A percentile compares a stretch with the other conserved stretches of the same genome.
Evolutionary conservation across 92 coral and sea anemone species (phyloP).

Genomic region (Umimayanthus chanpuru): DNA sequence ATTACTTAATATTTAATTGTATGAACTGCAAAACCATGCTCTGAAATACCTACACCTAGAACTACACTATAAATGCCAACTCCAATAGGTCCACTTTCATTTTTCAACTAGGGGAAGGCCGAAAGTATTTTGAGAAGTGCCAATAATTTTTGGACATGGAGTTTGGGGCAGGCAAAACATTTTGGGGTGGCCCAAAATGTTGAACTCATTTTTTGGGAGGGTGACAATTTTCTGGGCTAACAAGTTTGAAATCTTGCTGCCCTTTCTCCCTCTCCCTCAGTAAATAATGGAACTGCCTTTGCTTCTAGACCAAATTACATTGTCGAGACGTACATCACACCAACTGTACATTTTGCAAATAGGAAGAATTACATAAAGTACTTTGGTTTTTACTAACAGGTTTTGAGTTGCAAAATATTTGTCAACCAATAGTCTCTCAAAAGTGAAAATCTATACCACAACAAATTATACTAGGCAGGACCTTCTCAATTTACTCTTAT

Average conservation of each 20-base stretch:
- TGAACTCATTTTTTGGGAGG: not conserved
- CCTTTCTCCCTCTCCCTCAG: constrained; percentile 20
- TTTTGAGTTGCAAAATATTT: too few relatives aligned
- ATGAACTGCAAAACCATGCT: not conserved
- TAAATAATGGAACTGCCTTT: not conserved
- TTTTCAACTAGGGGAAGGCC: too few relatives aligned
- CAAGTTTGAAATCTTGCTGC: constrained; percentile 12
- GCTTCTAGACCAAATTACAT: not conserved
- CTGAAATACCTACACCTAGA: not conserved
- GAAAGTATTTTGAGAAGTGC: too few relatives aligned
- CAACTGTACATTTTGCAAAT: too few relatives aligned
- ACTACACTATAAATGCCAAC: constrained; percentile 5
- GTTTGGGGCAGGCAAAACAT: not conserved
- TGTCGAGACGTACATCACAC: not conserved
- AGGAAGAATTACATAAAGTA: not conserved
- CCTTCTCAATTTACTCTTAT: too few relatives aligned
- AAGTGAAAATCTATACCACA: too few relatives aligned
- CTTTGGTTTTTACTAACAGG: not conserved
- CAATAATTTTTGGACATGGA: too few relatives aligned
- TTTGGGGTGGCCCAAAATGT: not conserved
- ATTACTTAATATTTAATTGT: not conserved
- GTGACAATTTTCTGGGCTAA: constrained; percentile 5
- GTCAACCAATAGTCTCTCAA: too few relatives aligned
- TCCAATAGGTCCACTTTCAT: too few relatives aligned
- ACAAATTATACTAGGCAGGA: too few relatives aligned